Percentiles rank a stretch among this genome's conserved stretches.
These are phyloP conservation scores for Tinamus guttatus DNA, from an alignment of 2,113 vertebrate genomes.

Conservation along the genomic window DNA sequence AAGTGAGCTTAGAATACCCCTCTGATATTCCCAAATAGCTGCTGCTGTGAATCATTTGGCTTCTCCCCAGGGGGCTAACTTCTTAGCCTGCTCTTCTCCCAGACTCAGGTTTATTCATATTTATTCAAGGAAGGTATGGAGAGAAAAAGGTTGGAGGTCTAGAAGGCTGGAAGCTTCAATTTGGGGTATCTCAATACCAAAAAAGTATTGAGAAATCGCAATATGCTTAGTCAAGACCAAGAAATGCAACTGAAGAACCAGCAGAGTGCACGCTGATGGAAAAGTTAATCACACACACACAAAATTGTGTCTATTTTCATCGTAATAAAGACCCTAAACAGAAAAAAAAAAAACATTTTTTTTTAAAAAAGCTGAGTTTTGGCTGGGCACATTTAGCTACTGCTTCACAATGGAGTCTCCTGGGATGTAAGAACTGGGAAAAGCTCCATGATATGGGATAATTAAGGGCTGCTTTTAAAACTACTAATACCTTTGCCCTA, in stretches of 20 bases:
- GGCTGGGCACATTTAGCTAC: background rate
- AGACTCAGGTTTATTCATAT: background rate
- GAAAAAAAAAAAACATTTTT: background rate
- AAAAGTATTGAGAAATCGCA: background rate
- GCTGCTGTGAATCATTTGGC: background rate
- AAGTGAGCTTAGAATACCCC: background rate
- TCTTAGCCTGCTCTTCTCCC: background rate
- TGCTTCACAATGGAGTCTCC: background rate
- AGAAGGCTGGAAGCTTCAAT: background rate
- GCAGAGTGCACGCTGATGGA: background rate
- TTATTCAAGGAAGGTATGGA: background rate
- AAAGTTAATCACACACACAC: background rate
- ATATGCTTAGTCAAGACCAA: background rate
- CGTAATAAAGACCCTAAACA: background rate
- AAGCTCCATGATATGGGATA: background rate
- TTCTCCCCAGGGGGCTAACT: background rate
- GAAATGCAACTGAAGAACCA: fast-evolving
- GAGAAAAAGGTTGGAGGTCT: background rate
- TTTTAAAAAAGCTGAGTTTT: background rate
- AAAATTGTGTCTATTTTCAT: no score
- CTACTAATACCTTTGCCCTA: fast-evolving
- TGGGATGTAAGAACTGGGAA: background rate
- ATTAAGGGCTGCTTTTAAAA: background rate
- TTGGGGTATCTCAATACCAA: background rate
- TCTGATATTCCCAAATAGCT: background rate